Conservation (phyloP, 2,113 vertebrate species). For the Peromyscus californicus region DNA sequence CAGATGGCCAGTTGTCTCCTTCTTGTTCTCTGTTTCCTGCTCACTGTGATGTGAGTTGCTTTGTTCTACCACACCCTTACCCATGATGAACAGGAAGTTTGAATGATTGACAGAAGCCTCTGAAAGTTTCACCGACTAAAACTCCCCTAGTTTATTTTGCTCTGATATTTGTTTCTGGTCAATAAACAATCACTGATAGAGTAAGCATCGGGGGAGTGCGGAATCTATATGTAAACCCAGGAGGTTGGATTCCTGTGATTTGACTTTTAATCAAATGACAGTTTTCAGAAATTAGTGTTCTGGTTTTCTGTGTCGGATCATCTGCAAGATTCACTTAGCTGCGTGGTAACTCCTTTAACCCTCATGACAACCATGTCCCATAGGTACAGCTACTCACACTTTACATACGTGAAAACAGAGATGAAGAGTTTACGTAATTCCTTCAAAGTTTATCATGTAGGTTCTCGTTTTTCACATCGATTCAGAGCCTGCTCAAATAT, state of each 20-base stretch:
- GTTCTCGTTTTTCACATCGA: not conserved
- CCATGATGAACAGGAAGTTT: not conserved
- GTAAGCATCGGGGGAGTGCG: not conserved
- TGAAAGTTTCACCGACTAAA: not conserved
- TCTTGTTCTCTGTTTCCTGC: not conserved
- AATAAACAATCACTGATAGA: not conserved
- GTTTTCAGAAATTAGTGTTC: not conserved
- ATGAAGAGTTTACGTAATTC: not conserved
- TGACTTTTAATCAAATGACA: not conserved
- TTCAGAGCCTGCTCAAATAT: not conserved
- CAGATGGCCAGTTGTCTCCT: no score
- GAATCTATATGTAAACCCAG: not conserved
- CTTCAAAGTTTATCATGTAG: not conserved
- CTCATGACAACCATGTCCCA: not conserved
- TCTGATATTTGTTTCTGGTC: not conserved
- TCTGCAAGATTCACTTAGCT: not conserved
- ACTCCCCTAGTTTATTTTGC: not conserved
- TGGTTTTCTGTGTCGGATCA: not conserved
- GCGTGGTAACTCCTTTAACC: not conserved
- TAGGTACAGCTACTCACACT: not conserved
- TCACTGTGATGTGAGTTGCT: not conserved
- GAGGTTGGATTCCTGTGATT: not conserved
- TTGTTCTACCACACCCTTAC: not conserved
- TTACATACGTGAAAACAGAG: not conserved
- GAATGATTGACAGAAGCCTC: not conserved